These are phyloP conservation scores for Holacanthus passer DNA, from an alignment of 2,113 vertebrate genomes.

Conservation along the genomic window DNA sequence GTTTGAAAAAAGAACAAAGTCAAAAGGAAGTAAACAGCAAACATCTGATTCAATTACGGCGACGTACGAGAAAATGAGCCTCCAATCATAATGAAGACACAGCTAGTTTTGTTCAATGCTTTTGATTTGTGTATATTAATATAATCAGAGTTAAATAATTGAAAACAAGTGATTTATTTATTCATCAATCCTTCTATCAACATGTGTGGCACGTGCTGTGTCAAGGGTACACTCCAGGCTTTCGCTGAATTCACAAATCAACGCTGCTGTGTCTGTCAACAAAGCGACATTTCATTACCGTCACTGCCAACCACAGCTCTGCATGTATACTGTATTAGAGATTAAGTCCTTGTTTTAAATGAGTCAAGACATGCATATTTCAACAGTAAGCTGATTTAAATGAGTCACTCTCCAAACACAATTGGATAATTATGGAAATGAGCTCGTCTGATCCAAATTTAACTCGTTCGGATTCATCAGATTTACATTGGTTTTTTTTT, in stretches of 20 bases:
- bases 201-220: not conserved
- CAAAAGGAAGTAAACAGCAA: not conserved
- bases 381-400: conserved; percentile 65
- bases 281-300: conserved; percentile 42
- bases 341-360: conserved; percentile 60
- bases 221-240: not conserved
- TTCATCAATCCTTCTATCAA: not conserved
- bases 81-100: not conserved
- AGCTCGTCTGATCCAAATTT: conserved; percentile 64
- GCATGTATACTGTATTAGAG: conserved; percentile 45
- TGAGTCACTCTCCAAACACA: conserved; percentile 70
- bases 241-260: conserved; percentile 24
- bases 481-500: conserved; percentile 52
- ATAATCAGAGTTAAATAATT: not conserved
- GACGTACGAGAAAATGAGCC: too few relatives aligned
- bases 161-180: not conserved
- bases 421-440: conserved; percentile 76
- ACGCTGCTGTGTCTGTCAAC: conserved; percentile 9
- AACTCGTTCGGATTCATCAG: conserved; percentile 65
- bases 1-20: not conserved
- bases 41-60: not conserved
- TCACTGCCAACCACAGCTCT: conserved; percentile 6
- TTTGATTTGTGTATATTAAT: not conserved
- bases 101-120: not conserved
- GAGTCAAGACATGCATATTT: conserved; percentile 71